These are phyloP conservation scores for Zonotrichia albicollis DNA, from an alignment of 2,797 vertebrate genomes.

Conservation along the genomic window DNA sequence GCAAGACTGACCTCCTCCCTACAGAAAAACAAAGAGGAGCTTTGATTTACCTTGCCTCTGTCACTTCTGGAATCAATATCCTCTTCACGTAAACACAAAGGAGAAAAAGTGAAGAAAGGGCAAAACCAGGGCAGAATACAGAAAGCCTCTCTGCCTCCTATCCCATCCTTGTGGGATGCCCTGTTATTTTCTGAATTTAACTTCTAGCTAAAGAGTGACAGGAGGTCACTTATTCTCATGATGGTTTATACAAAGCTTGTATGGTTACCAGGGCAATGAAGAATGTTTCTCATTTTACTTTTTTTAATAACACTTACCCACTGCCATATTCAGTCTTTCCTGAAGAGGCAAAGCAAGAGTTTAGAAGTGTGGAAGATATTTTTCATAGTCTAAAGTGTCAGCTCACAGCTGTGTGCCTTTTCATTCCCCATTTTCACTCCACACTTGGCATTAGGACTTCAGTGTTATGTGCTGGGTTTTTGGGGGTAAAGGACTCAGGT, in stretches of 20 bases:
- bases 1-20: not conserved
- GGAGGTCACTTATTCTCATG: not conserved
- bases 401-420: not conserved
- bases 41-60: not conserved
- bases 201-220: not conserved
- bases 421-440: not conserved
- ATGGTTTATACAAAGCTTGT: not conserved
- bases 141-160: not conserved
- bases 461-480: not conserved
- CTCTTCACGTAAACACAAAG: not conserved
- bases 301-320: not conserved
- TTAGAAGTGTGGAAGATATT: not conserved
- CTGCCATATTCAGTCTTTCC: not conserved
- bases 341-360: not conserved
- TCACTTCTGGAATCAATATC: not conserved
- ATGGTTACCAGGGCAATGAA: not conserved
- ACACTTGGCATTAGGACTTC: not conserved
- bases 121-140: not conserved
- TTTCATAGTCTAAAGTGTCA: not conserved
- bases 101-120: not conserved
- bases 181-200: slow-evolving; percentile 12
- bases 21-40: not conserved
- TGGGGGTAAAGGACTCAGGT: not conserved
- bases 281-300: not conserved
- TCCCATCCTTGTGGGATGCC: not conserved